Percentiles rank a stretch among this genome's conserved stretches.
These are phyloP conservation scores for Eutolmus rufibarbis DNA, from an alignment of 2,888 invertebrate species.

Conservation along the genomic window DNA sequence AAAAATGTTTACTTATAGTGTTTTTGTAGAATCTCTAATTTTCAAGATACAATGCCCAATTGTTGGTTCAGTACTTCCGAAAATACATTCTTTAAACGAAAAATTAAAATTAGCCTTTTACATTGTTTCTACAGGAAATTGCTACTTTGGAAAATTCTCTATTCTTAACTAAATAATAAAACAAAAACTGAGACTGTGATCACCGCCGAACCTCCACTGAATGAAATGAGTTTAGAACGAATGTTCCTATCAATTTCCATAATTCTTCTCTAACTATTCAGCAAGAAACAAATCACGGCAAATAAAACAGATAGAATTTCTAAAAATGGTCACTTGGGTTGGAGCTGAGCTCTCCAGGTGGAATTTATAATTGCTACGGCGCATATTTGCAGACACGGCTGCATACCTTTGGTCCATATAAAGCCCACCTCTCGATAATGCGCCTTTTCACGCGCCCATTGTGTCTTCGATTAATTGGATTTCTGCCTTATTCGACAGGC, in stretches of 20 bases:
- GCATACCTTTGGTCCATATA: not conserved
- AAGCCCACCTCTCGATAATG: not conserved
- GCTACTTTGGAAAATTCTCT: too few species aligned
- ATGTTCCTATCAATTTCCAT: not conserved
- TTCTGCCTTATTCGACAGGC: not conserved
- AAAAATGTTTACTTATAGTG: too few species aligned
- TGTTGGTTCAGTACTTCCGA: too few species aligned
- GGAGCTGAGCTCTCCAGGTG: not conserved
- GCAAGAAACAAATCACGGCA: not conserved
- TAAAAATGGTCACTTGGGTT: not conserved
- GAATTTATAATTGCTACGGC: not conserved
- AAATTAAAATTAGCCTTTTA: too few species aligned
- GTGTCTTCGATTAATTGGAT: not conserved
- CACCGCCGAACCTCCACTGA: too few species aligned
- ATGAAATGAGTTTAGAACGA: too few species aligned
- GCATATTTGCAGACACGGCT: not conserved
- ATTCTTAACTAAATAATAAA: too few species aligned
- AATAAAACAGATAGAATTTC: not conserved
- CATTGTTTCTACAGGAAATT: too few species aligned
- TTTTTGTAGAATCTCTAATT: too few species aligned
- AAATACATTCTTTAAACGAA: too few species aligned
- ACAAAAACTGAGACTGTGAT: too few species aligned
- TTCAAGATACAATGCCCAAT: too few species aligned
- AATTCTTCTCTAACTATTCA: not conserved
- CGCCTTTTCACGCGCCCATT: not conserved